These are phyloP conservation scores for Tapirus indicus DNA, from an alignment of 2,797 vertebrate genomes.

Conservation along the genomic window DNA sequence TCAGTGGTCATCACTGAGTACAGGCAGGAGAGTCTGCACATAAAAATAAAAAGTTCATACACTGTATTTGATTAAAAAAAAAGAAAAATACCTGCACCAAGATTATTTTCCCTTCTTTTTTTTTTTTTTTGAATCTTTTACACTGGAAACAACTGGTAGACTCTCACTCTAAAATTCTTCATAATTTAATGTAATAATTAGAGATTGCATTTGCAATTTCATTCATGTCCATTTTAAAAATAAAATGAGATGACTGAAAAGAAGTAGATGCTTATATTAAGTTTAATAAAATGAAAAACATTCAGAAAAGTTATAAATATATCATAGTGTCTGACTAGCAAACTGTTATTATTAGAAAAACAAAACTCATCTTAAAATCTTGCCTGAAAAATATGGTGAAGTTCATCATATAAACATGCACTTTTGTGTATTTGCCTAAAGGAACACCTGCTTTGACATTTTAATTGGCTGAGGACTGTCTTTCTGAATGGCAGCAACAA, in stretches of 20 bases:
- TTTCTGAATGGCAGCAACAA: constrained; percentile 62
- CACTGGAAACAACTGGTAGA: not conserved
- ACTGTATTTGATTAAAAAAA: not conserved
- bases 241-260: not conserved
- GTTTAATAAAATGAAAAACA: not conserved
- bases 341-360: not conserved
- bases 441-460: constrained; percentile 29
- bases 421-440: constrained; percentile 69
- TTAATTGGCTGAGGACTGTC: constrained; percentile 56
- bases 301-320: not conserved
- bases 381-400: constrained; percentile 36
- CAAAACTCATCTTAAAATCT: constrained; percentile 56
- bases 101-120: not conserved
- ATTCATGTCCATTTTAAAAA: not conserved
- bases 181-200: not conserved
- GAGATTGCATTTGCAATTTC: not conserved
- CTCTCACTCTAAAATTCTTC: not conserved
- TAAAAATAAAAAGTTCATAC: not conserved
- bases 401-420: constrained; percentile 36
- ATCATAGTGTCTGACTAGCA: not conserved
- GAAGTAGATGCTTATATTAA: not conserved
- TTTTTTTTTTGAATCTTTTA: not conserved
- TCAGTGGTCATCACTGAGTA: not conserved
- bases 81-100: not conserved
- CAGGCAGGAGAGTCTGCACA: not conserved